Base-by-base conservation (phyloP, 1,140 invertebrate genomes). In the Patella vulgata region DNA sequence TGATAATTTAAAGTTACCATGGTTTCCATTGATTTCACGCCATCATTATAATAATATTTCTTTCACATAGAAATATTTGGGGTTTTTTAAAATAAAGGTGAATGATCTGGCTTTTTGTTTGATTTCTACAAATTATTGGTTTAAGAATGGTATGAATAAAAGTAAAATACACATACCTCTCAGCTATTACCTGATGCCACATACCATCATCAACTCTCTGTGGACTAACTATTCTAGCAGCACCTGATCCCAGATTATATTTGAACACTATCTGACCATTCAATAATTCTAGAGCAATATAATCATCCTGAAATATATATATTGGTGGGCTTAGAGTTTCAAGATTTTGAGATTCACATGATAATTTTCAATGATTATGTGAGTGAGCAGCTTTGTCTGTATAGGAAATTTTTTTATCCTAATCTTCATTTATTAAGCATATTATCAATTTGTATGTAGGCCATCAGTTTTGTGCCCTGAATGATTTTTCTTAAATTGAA, bases 181-280 rank as follows among this genome's bases (percentile, higher is more conserved):
- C 91, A 8, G 97, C 90, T 30, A 92, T 89, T 19, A 92, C 89
- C 83, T 97, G 91, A 78, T 97, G 92, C 96, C 96, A 99, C 50
- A 84, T 64, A 8, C 89, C 86, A 77, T 95, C 85, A 58, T 75
- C 91, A 8, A 92, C 89, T 48, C 53, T 70, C 52, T 57, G 66
- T 8, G 59, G 70, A 47, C 91, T 88, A 66, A 88, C 90, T 25
- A 90, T 89, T 42, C 95, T 89, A 33, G 91, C 88, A 0, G 90
- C 87, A 21, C 93, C 94, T 65, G 93, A 91, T 19, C 97, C 97
- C 43, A 98, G 87, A 78, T 98, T 92, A 66, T 96, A 89, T 21
- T 90, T 91, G 14, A 97, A 86, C 30, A 93, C 90, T 0, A 94
- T 92, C 78, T 91, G 91, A 8, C 95, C 95, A 78, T 92, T 90